Evolutionary conservation across 1,140 invertebrate genomes (phyloP), one percentile per base, ranked within the genome.

Genomic region (Trichonephila clavipes): DNA sequence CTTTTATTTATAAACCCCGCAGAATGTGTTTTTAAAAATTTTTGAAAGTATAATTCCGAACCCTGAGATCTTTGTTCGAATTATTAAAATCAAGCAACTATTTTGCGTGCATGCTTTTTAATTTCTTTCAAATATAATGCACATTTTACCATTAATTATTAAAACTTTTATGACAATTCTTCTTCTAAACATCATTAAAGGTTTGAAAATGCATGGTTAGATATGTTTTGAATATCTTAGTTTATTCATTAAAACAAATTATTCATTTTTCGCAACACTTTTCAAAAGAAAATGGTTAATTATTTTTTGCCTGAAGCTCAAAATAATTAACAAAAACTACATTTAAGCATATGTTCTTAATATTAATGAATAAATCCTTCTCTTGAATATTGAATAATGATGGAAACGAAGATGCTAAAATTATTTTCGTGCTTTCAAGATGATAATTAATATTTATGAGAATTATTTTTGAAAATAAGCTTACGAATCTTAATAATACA

Each of bases 391-490:
- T 34, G 28, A 77, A 77, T 77, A 77, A 77, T 77, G 72, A 34
- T 34, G 0, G 34, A 19, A 77, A 77, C 16, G 3, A 28, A 19
- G 34, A 40, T n/a, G 10, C 12, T 3, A 24, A 69, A 69, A 69
- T 69, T 21, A 24, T n/a, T 34, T 40, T 77, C 28, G 24, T 18
- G 28, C 34, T 19, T 34, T 14, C 18, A 18, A 10, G 18, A 40
- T 77, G 72, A 77, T 77, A 77, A 77, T 77, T 77, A 77, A 77
- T 77, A 77, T 77, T 77, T 77, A 77, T 77, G 72, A 77, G 28
- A 28, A 34, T 77, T 77, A 40, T 34, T 77, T 77, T 24, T 2
- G 2, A 77, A 77, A 77, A 40, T 40, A 77, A 77, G 34, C 18
- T 77, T 14, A 77, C 21, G 28, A 77, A 40, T 28, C 34, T 40